Base-by-base conservation (phyloP, 2,113 vertebrate species). In the Micromys minutus region DNA sequence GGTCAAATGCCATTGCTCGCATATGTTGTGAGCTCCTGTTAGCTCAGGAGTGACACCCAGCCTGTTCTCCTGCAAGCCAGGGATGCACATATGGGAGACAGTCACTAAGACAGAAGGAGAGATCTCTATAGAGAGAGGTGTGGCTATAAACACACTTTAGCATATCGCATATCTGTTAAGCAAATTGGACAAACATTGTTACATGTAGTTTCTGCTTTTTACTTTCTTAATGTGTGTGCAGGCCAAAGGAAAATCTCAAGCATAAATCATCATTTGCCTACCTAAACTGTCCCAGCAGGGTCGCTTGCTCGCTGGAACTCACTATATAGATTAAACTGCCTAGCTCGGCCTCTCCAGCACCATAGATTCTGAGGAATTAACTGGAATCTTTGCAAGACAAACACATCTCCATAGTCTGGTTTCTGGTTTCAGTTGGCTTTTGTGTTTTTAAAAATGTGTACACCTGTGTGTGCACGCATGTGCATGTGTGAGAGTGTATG, bases 1-100 rank as follows among this genome's bases (percentile, higher is more conserved):
- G 61, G 45, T 95, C 94, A 97, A 92, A 97, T 88, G 59, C 63
- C 91, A 93, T 63, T 34, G 59, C 31, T 83, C 90, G 71, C 80
- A 87, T 47, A 84, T 76, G 79, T 36, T 57, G 57, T 22, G 19
- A 22, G 52, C 69, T 90, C 69, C 57, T 22, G 15, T 90, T 92
- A 92, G 86, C 69, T 95, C 61, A 92, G 77, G 71, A 94, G 50
- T 59, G 83, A 87, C 47, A 92, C 36, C n/a, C 42, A 71, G 36
- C 47, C 85, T 59, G 65, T 87, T 91, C 85, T 47, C 13, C 75
- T 89, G 16, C 9, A 87, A 57, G 19, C 72, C 50, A 91, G 26
- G 80, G 88, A 47, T 72, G 74, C 67, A 7, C 80, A 92, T 36
- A 39, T 57, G 52, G 22, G 65, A 94, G 39, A 85, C 4, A 86